These are phyloP conservation scores for Ia io DNA, from an alignment of 2,113 vertebrate genomes.

Conservation along the genomic window DNA sequence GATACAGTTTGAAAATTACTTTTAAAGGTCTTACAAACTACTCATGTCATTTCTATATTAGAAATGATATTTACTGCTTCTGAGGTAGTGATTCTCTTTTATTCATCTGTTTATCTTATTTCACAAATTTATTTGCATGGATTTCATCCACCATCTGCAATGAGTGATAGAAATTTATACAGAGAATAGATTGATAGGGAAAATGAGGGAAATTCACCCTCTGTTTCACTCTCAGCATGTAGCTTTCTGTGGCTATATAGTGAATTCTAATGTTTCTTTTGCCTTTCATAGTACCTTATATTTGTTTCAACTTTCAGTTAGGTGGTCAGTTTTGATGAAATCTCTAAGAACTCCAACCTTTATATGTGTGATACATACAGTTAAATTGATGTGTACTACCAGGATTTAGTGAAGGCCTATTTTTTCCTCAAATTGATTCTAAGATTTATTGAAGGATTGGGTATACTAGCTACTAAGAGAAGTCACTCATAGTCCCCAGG, in stretches of 20 bases:
- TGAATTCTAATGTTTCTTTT: background rate
- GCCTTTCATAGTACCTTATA: background rate
- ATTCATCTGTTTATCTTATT: background rate
- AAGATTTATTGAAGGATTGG: background rate
- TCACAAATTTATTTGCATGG: slow-evolving; percentile 2
- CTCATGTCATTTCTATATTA: background rate
- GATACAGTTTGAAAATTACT: slow-evolving; percentile 18
- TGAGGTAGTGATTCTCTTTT: background rate
- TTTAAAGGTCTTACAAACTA: background rate
- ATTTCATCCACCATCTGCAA: background rate
- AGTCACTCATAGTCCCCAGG: background rate
- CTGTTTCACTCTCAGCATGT: background rate
- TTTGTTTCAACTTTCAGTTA: slow-evolving; percentile 25
- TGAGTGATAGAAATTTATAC: background rate
- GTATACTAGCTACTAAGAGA: background rate
- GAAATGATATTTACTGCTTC: background rate
- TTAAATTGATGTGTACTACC: background rate
- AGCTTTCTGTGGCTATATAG: background rate
- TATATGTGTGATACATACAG: background rate
- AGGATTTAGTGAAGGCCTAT: background rate
- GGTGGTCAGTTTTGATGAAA: background rate
- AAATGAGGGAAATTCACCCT: background rate
- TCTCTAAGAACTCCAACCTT: background rate
- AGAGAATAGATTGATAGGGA: background rate
- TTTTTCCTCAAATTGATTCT: background rate